Evolutionary conservation across 2,888 invertebrate genomes (phyloP), one percentile per base, ranked within the genome.

Genomic region (Synanthedon andrenaeformis): DNA sequence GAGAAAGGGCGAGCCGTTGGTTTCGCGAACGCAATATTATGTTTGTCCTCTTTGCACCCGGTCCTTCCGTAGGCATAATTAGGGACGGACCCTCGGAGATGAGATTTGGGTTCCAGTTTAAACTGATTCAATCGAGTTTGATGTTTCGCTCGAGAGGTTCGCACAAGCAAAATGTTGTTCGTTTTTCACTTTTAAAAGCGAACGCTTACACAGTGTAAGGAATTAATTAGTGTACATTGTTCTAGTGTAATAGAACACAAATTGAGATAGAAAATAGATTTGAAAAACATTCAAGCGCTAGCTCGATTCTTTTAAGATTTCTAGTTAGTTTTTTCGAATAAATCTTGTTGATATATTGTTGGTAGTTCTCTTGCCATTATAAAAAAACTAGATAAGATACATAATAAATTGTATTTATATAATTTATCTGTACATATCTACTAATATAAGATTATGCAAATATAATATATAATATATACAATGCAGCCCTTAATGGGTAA

Each of bases 71-170:
- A 68, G 75, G 81, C 78, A 85, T 85, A 85, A 86, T 86, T 84
- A 86, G 86, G 85, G 82, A 76, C 74, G 82, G 70, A 76, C 83
- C 82, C 79, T 79, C 62, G 66, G 72, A 79, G 80, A 85, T 82
- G 84, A 80, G 83, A 84, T 82, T 79, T 76, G 69, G 76, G 76
- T 65, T 65, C 65, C 70, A 77, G 77, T 81, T 82, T 81, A 83
- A 86, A 86, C 85, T 83, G 84, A 86, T 83, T 85, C 83, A 81
- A 85, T 85, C 82, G 82, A 79, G 74, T 75, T 71, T 72, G 73
- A 78, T 82, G 80, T 80, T 82, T 76, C 78, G 77, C 73, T 70
- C 66, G 73, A 75, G 76, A 78, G 73, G 68, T 60, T 69, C 59
- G 60, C 62, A 60, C 59, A 59, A 60, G 65, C 35, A 12, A 35